phyloP scores from a whole-genome alignment of 1,140 invertebrate genomes.

The Berghia stephanieae region DNA sequence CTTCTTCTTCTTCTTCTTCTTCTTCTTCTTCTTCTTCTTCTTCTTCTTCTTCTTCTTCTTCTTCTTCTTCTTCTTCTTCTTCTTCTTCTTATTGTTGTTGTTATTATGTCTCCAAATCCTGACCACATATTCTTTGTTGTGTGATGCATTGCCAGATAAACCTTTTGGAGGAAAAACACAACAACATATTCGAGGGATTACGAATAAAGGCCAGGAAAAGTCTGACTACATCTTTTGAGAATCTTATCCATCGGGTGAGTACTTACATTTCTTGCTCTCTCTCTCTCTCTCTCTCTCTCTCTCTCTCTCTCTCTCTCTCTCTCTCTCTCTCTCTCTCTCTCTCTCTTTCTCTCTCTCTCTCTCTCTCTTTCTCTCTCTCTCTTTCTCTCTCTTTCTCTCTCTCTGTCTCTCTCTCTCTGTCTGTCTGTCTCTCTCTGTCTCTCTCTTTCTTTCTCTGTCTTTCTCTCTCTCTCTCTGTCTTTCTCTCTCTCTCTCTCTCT shows the following conservation, averaged over 20 bases:
- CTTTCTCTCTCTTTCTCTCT: background rate
- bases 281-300: background rate
- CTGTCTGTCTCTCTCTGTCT: background rate
- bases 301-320: background rate
- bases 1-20: no score
- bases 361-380: background rate
- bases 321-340: background rate
- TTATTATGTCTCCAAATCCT: background rate
- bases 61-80: background rate
- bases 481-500: background rate
- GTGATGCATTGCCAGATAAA: slow-evolving; percentile 56
- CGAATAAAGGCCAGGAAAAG: slow-evolving; percentile 67
- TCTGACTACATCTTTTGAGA: slow-evolving; percentile 67
- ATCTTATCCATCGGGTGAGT: slow-evolving; percentile 60
- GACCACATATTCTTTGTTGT: slow-evolving; percentile 11
- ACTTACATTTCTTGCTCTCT: no score
- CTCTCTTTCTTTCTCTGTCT: background rate
- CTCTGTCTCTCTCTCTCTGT: slow-evolving; percentile 13
- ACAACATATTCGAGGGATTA: slow-evolving; percentile 61
- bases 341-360: background rate
- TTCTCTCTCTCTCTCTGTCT: background rate
- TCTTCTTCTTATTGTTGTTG: no score
- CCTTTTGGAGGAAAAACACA: slow-evolving; percentile 44
- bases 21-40: no score
- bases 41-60: no score